Percentiles rank a stretch among this genome's conserved stretches.
phyloP scores from a whole-genome alignment of 2,113 vertebrate genomes.

The Rhinoptilus africanus region DNA sequence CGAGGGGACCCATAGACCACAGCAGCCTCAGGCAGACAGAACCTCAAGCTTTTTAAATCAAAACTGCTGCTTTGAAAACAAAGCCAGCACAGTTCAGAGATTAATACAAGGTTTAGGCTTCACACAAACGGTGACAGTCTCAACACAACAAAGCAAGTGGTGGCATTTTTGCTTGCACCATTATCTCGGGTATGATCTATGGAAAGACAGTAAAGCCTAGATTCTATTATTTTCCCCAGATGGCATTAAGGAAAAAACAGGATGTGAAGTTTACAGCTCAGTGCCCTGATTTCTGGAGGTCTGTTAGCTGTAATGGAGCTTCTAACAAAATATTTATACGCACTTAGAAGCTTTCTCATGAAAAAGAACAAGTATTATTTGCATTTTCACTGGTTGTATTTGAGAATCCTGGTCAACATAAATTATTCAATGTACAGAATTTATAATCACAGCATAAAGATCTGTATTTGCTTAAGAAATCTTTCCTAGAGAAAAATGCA shows the following conservation, averaged over 20 bases:
- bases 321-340: conserved; percentile 37
- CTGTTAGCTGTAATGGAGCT: conserved; percentile 28
- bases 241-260: neutral
- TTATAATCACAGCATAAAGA: neutral
- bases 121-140: neutral
- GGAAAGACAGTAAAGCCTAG: neutral
- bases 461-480: neutral
- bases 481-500: neutral
- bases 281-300: conserved; percentile 47
- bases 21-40: neutral
- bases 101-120: neutral
- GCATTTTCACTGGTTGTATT: conserved; percentile 20
- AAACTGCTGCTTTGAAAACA: neutral
- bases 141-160: neutral
- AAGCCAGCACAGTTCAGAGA: neutral
- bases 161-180: neutral
- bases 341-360: neutral
- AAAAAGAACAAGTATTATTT: conserved; percentile 11
- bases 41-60: neutral
- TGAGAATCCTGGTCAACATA: neutral
- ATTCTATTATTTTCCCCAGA: conserved; percentile 23
- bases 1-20: neutral
- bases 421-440: conserved; percentile 33
- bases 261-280: conserved; percentile 39
- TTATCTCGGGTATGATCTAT: neutral